Evolutionary conservation across 2,113 vertebrate species (phyloP).

Genomic region (Amphiprion percula): DNA sequence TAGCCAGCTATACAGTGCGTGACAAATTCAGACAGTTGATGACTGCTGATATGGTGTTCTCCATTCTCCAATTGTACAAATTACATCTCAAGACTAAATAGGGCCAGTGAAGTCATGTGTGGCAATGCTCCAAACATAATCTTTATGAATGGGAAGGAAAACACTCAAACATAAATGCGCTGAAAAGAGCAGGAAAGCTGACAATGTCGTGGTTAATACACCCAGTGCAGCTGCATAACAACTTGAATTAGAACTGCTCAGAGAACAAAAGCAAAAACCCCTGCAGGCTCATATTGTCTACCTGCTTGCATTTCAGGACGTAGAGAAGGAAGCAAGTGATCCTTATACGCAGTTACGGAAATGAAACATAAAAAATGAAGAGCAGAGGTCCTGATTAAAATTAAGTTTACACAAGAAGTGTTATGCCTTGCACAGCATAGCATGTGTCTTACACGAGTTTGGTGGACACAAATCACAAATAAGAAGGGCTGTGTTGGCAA

Average conservation of each 20-base stretch:
- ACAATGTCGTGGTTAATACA: slow-evolving; percentile 11
- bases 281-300: background rate
- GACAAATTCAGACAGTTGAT: slow-evolving; percentile 73
- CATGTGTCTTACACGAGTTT: slow-evolving; percentile 7
- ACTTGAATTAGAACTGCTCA: slow-evolving; percentile 21
- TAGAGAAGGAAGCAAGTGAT: slow-evolving; percentile 19
- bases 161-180: slow-evolving; percentile 21
- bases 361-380: background rate
- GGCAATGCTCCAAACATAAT: slow-evolving; percentile 44
- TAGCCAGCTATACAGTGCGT: slow-evolving; percentile 64
- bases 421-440: background rate
- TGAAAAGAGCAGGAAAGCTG: background rate
- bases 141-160: slow-evolving; percentile 35
- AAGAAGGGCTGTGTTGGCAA: slow-evolving; percentile 8
- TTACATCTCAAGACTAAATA: slow-evolving; percentile 43
- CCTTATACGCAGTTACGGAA: background rate
- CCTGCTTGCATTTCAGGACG: slow-evolving; percentile 43
- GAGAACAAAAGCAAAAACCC: background rate
- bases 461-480: background rate
- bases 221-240: background rate
- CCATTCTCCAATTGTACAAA: slow-evolving; percentile 7
- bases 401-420: background rate
- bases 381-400: background rate
- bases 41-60: slow-evolving; percentile 60
- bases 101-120: slow-evolving; percentile 39